Evolutionary conservation across 2,113 vertebrate species (phyloP).

Genomic region (Notiomystis cincta): DNA sequence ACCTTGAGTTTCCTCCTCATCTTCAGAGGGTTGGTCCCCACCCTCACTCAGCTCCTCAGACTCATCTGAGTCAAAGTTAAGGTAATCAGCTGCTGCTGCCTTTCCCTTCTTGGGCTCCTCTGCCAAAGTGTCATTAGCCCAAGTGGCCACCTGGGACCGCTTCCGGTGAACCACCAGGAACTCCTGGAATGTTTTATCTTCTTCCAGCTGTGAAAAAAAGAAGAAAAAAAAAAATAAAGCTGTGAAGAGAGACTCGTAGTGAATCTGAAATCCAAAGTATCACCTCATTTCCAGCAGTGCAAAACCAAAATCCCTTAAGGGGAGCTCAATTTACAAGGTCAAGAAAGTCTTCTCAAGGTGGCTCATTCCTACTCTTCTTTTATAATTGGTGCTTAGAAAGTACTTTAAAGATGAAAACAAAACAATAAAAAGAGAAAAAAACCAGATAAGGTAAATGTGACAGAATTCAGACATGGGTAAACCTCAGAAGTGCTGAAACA

Average conservation of each 20-base stretch:
- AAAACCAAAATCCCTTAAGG: neutral
- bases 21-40: neutral
- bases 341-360: neutral
- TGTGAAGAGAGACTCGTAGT: neutral
- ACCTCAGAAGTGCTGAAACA: fast-evolving
- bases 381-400: neutral
- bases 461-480: fast-evolving
- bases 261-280: neutral
- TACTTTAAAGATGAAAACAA: neutral
- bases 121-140: conserved; percentile 83
- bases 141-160: conserved; percentile 81
- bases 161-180: conserved; percentile 91
- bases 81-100: conserved; percentile 77
- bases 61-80: conserved; percentile 89
- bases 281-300: neutral
- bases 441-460: fast-evolving
- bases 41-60: conserved; percentile 69
- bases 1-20: neutral
- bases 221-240: neutral
- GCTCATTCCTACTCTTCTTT: neutral
- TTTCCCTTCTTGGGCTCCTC: conserved; percentile 19
- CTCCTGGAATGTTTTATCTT: conserved; percentile 85
- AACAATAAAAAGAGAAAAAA: neutral
- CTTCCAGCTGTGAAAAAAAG: conserved; percentile 75
- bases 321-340: neutral